phyloP scores from a whole-genome alignment of 2,888 invertebrate species.

The Plagiodera versicolora region DNA sequence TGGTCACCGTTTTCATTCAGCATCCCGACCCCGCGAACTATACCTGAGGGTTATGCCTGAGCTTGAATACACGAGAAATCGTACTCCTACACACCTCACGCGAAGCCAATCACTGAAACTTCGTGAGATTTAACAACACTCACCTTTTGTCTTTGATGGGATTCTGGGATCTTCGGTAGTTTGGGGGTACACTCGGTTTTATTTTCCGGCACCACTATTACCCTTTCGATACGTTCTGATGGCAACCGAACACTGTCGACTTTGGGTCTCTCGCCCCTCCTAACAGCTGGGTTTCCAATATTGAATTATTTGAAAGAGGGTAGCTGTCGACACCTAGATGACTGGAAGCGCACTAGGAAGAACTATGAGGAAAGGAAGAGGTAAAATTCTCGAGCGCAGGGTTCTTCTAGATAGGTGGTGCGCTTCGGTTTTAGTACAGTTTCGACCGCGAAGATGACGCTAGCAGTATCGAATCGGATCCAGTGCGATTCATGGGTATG shows the following conservation, averaged over 20 bases:
- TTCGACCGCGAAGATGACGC: no score
- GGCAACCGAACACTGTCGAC: constrained; percentile 38
- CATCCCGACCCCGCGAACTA: background rate
- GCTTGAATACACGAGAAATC: constrained; percentile 31
- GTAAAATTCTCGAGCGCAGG: background rate
- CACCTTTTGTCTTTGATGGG: constrained; percentile 33
- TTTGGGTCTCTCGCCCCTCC: constrained; percentile 44
- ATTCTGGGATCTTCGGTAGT: constrained; percentile 27
- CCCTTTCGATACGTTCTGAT: constrained; percentile 39
- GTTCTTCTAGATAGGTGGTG: no score
- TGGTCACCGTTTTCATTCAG: background rate
- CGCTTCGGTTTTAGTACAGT: no score
- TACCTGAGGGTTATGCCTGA: background rate
- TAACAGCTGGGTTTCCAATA: constrained; percentile 42
- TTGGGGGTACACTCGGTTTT: constrained; percentile 32
- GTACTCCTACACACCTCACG: constrained; percentile 32
- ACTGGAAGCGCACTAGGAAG: background rate
- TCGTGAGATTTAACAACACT: constrained; percentile 31
- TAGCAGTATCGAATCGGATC: no score
- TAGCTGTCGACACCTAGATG: constrained; percentile 21
- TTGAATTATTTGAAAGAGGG: constrained; percentile 9
- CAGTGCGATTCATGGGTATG: no score
- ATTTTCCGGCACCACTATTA: constrained; percentile 35
- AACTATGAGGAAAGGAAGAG: no score
- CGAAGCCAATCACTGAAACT: constrained; percentile 40